phyloP scores from a whole-genome alignment of 2,113 vertebrate genomes.

The Microtus pennsylvanicus region DNA sequence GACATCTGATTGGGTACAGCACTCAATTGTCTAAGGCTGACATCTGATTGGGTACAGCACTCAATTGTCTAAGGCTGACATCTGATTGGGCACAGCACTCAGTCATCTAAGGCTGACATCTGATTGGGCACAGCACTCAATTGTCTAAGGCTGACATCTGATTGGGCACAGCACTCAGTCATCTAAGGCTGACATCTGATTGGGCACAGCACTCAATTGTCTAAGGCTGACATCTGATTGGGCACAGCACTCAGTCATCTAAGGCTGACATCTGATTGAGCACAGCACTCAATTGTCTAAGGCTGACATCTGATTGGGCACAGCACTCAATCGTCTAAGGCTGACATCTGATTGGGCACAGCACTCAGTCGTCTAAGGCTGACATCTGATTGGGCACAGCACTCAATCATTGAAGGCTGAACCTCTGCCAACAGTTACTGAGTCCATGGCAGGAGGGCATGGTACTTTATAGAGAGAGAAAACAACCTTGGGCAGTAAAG shows the following conservation, averaged over 20 bases:
- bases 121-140: no score
- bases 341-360: neutral
- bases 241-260: no score
- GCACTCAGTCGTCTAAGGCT: neutral
- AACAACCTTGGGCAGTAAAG: fast-evolving
- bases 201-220: neutral
- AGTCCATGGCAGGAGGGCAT: neutral
- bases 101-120: neutral
- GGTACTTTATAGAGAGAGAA: neutral
- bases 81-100: no score
- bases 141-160: neutral
- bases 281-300: no score
- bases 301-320: neutral
- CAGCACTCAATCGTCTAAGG: no score
- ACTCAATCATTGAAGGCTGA: neutral
- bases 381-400: neutral
- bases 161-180: no score
- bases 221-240: neutral
- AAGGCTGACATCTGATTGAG: neutral
- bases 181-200: no score
- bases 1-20: neutral
- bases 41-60: no score
- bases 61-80: neutral
- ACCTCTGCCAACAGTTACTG: neutral
- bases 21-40: neutral